Percentiles rank a stretch among this genome's conserved stretches.
These are phyloP conservation scores for Myoxocephalus aenaeus DNA, from an alignment of 2,797 vertebrate genomes.

Conservation along the genomic window DNA sequence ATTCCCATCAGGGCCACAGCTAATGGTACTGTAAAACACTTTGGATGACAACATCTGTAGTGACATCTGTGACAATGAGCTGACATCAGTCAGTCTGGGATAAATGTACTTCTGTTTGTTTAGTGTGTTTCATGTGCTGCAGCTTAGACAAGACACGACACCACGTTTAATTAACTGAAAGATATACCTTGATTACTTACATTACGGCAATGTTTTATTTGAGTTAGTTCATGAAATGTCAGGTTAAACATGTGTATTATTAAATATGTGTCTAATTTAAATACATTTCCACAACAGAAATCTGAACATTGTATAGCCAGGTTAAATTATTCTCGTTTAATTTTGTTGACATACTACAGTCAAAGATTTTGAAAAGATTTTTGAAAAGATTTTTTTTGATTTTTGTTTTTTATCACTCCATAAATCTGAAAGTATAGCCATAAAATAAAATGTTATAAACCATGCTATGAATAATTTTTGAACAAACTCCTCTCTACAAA, in stretches of 20 bases:
- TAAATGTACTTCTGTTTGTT: neutral
- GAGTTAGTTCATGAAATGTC: too few relatives aligned
- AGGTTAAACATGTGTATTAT: too few relatives aligned
- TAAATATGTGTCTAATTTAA: too few relatives aligned
- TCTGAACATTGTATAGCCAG: neutral
- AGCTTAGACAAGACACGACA: neutral
- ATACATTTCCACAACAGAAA: neutral
- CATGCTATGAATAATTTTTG: too few relatives aligned
- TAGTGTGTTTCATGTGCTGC: neutral
- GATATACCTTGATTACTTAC: neutral
- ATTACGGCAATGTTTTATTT: neutral
- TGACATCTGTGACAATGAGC: constrained; percentile 22
- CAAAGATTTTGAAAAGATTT: too few relatives aligned
- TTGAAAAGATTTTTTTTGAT: too few relatives aligned
- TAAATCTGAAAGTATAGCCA: too few relatives aligned
- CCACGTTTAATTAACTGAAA: neutral
- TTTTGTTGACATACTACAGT: too few relatives aligned
- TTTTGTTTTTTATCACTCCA: too few relatives aligned
- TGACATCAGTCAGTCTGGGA: constrained; percentile 22
- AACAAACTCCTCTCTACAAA: neutral
- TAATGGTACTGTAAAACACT: constrained; percentile 25
- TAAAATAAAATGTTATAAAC: too few relatives aligned
- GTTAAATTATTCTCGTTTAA: too few relatives aligned
- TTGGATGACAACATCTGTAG: neutral
- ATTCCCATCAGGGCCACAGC: constrained; percentile 26